Evolutionary conservation across 2,888 invertebrate genomes (phyloP), one percentile per base, ranked within the genome.

Genomic region (Napeogenes sylphis): DNA sequence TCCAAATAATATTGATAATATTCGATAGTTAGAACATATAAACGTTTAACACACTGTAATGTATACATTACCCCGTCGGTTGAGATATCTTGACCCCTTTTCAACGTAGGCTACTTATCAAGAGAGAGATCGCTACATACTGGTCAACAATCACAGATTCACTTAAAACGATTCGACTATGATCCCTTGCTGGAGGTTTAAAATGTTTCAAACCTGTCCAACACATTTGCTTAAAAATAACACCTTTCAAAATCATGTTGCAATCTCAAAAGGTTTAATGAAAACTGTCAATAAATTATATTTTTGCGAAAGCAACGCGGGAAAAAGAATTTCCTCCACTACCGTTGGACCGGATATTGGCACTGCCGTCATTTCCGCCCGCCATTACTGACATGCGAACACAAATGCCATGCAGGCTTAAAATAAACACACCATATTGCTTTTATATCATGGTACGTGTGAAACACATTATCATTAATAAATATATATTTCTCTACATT

Each of bases 321-420:
- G 63, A 63, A 68, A 63, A 67, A 67, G 64, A 68, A 62, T 68
- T 68, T 68, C 63, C 67, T 65, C 61, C 59, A 65, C 65, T 65
- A 68, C 65, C 67, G 67, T 59, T 62, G 66, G 65, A 65, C 73
- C 85, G 87, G 87, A 87, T 85, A 87, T 87, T 86, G 85, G 76
- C 73, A 75, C 73, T 75, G 78, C 81, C 79, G 76, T 79, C 77
- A 84, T 84, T 85, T 86, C 87, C 87, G 85, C 62, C 72, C 70
- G 75, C 75, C 76, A 74, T 78, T 75, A 72, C 78, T 75, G 77
- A 78, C 72, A 74, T 74, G 73, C 57, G 65, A 57, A 59, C 61
- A 61, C 62, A 62, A 65, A 63, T 65, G 47, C 56, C 57, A 58
- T 61, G 61, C 56, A 62, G 45, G 64, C 60, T 67, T 65, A 55